A percentile compares a stretch with the other conserved stretches of the same genome.
phyloP scores from a whole-genome alignment of 2,113 vertebrate genomes.

The Nematolebias whitei region DNA sequence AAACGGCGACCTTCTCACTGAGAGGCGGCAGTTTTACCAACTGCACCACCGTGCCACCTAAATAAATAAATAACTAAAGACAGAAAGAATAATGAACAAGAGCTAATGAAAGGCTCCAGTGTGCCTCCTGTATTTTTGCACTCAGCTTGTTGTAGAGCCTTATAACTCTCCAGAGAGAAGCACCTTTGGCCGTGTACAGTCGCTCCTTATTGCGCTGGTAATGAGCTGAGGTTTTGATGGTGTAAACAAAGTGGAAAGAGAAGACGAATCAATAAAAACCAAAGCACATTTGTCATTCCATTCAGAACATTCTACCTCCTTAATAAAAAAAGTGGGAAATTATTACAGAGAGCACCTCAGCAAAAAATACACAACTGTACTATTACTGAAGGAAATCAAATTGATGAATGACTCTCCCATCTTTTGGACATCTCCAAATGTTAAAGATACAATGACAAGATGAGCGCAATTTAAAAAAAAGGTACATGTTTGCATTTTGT shows the following conservation, averaged over 20 bases:
- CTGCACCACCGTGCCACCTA: too few species aligned
- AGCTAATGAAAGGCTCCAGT: constrained; percentile 24
- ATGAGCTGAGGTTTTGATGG: constrained; percentile 24
- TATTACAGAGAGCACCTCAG: constrained; percentile 15
- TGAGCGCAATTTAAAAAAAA: background rate
- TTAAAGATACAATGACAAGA: constrained; percentile 31
- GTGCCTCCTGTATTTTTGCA: background rate
- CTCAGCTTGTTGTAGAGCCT: background rate
- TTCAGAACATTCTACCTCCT: constrained; percentile 22
- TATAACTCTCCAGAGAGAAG: background rate
- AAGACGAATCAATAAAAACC: constrained; percentile 23
- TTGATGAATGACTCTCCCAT: constrained; percentile 39
- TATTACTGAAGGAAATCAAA: constrained; percentile 22
- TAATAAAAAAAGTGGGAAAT: constrained; percentile 16
- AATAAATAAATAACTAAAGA: too few species aligned
- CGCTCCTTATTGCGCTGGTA: background rate
- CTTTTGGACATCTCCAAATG: constrained; percentile 15
- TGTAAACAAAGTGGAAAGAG: constrained; percentile 37
- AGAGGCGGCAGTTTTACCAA: too few species aligned
- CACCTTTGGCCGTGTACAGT: background rate
- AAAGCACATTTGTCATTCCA: constrained; percentile 17
- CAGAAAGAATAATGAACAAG: constrained; percentile 9
- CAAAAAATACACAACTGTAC: constrained; percentile 8
- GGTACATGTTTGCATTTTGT: background rate
- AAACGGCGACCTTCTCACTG: too few species aligned